These are phyloP conservation scores for Lutraria lutraria DNA, from an alignment of 2,888 invertebrate species.

Conservation along the genomic window DNA sequence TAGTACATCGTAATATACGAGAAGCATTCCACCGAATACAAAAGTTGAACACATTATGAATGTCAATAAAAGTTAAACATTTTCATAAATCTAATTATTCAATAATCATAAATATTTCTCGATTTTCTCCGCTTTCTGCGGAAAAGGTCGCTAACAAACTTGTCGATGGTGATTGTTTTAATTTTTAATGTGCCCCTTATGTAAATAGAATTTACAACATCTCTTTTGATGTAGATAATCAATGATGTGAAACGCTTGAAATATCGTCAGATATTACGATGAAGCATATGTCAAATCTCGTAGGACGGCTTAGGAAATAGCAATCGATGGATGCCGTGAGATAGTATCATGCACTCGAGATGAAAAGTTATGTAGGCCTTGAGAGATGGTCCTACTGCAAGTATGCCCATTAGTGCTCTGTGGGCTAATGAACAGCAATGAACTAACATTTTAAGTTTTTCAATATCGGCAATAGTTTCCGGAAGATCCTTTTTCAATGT, in stretches of 20 bases:
- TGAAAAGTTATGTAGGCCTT: not conserved
- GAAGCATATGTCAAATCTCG: not conserved
- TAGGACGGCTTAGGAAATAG: not conserved
- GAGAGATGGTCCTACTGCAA: not conserved
- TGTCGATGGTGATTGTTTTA: no score
- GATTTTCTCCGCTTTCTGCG: no score
- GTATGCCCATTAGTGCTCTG: no score
- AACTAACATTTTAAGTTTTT: slow-evolving; percentile 41
- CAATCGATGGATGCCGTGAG: not conserved
- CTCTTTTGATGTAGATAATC: no score
- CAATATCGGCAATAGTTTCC: slow-evolving; percentile 77
- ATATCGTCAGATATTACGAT: not conserved
- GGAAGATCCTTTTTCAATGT: slow-evolving; percentile 75
- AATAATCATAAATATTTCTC: not conserved
- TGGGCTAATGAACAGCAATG: not conserved
- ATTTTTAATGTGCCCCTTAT: no score
- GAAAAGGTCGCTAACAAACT: no score
- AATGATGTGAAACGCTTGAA: no score
- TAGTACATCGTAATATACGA: not conserved
- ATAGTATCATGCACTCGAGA: not conserved
- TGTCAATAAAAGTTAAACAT: not conserved
- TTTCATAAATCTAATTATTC: not conserved
- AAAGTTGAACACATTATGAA: not conserved
- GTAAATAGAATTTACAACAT: no score
- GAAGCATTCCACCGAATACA: no score